Percentiles rank a stretch among this genome's conserved stretches.
Conservation (phyloP, 2,888 invertebrate species). For the Tipula vernalis region DNA sequence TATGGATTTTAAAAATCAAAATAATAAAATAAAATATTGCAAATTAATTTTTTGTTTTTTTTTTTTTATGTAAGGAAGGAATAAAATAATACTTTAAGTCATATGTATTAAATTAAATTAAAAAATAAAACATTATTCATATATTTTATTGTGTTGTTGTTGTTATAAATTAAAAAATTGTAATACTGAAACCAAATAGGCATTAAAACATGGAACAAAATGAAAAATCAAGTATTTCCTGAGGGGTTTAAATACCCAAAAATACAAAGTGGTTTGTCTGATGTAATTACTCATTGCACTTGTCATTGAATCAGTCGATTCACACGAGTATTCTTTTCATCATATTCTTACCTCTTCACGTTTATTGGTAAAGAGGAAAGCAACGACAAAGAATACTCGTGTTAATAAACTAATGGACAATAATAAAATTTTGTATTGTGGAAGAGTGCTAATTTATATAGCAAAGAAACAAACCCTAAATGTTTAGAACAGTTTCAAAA, state of each 20-base stretch:
- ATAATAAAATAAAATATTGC: background rate
- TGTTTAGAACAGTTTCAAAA: background rate
- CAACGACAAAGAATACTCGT: background rate
- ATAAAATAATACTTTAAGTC: background rate
- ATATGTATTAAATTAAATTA: background rate
- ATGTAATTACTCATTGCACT: background rate
- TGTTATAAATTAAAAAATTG: background rate
- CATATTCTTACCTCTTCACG: too few relatives aligned
- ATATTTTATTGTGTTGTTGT: background rate
- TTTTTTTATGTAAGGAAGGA: background rate
- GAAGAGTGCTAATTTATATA: background rate
- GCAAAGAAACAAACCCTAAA: background rate
- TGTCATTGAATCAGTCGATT: too few relatives aligned
- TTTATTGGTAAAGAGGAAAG: too few relatives aligned
- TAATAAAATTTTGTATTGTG: background rate
- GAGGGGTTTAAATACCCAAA: background rate
- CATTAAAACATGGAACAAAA: background rate
- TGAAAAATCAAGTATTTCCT: background rate
- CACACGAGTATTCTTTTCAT: too few relatives aligned
- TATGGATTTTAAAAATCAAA: background rate
- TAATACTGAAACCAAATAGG: background rate
- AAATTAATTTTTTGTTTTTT: background rate
- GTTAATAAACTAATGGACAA: background rate
- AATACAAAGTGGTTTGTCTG: too few relatives aligned
- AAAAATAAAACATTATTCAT: background rate